Percentiles rank a stretch among this genome's conserved stretches.
Evolutionary conservation across 2,797 vertebrate genomes (phyloP).

Genomic region (Coilia nasus): DNA sequence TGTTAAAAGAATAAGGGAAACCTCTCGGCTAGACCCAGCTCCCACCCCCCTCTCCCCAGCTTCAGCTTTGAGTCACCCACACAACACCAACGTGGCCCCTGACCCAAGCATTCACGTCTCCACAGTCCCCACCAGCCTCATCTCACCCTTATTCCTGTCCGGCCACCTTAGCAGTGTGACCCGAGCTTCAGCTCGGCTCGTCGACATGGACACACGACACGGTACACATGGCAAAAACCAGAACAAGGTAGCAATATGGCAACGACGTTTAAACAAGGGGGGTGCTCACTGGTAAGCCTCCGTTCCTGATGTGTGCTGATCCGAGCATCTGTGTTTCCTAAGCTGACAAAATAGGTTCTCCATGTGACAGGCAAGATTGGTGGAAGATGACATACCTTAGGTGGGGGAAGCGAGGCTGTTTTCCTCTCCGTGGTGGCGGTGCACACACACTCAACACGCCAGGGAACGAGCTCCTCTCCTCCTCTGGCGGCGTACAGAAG

Average conservation of each 20-base stretch:
- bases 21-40: not conserved
- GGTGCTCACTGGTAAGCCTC: not conserved
- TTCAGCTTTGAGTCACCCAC: not conserved
- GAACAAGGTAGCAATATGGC: conserved; percentile 13
- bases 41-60: not conserved
- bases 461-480: conserved; percentile 57
- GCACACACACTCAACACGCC: conserved; percentile 7
- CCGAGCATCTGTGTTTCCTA: not conserved
- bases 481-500: conserved; percentile 54
- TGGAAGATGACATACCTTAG: conserved; percentile 70
- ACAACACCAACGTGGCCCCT: not conserved
- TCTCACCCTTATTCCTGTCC: not conserved
- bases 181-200: not conserved
- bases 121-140: not conserved
- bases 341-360: not conserved
- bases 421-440: conserved; percentile 47
- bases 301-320: not conserved
- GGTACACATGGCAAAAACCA: not conserved
- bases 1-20: not conserved
- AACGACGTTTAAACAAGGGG: conserved; percentile 2
- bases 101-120: not conserved
- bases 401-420: conserved; percentile 42
- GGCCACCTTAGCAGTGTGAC: not conserved
- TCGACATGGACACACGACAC: conserved; percentile 8
- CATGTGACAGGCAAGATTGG: conserved; percentile 38